Evolutionary conservation across 2,888 invertebrate species (phyloP).

Genomic region (Smittia sp.): DNA sequence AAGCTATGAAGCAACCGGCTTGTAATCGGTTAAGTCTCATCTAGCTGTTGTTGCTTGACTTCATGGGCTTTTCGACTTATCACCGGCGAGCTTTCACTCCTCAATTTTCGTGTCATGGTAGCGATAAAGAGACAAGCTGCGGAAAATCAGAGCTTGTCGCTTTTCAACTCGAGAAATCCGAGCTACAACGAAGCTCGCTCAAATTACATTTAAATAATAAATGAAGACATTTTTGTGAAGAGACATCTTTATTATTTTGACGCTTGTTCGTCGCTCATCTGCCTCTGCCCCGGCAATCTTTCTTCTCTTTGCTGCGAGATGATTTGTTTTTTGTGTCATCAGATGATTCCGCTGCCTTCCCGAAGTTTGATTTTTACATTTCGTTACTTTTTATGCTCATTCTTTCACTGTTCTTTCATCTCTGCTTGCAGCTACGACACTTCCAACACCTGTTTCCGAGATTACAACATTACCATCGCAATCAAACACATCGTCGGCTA

Average conservation of each 20-base stretch:
- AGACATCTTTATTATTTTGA: conserved; percentile 27
- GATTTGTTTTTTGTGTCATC: too few species aligned
- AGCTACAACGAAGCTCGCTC: conserved; percentile 2
- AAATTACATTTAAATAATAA: conserved; percentile 35
- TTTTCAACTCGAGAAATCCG: neutral
- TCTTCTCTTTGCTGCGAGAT: too few species aligned
- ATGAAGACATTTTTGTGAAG: conserved; percentile 28
- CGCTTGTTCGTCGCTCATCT: neutral
- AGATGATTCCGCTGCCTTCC: neutral
- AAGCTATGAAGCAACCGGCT: too few species aligned
- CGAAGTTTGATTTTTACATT: neutral
- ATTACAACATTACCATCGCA: conserved; percentile 39
- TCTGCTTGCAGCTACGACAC: conserved; percentile 19
- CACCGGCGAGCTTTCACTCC: neutral
- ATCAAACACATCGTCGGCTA: conserved; percentile 21
- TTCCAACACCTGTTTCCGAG: conserved; percentile 35
- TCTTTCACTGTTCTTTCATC: neutral
- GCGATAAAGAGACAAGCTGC: neutral
- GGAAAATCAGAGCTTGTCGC: neutral
- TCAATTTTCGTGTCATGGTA: neutral
- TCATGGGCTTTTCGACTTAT: neutral
- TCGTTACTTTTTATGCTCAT: neutral
- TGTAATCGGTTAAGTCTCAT: too few species aligned
- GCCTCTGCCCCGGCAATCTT: neutral
- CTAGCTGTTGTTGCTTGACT: too few species aligned